Evolutionary conservation across 2,888 invertebrate genomes (phyloP), one percentile per base, ranked within the genome.

Genomic region (Selenia dentaria): DNA sequence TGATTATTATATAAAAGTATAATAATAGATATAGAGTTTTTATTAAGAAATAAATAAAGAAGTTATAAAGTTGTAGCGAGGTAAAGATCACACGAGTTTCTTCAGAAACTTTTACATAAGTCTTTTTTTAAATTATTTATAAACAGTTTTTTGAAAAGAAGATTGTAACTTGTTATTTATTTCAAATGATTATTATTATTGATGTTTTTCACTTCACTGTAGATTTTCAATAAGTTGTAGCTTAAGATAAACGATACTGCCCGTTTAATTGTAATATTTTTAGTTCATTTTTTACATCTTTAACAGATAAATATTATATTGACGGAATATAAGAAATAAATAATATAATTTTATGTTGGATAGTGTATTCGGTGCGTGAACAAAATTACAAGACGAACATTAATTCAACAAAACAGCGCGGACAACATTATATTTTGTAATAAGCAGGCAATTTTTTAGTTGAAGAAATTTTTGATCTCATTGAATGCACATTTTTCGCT

Each of bases 11-110:
- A 84, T 40, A 83, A 84, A 86, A 86, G 56, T 86, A 87, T 88
- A 86, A 88, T 85, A 88, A 88, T 89, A 89, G 87, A 67, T 66
- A 86, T 88, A 90, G 88, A 87, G 82, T 87, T 90, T 89, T 90
- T 89, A 89, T 85, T 90, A 88, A 89, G 85, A 83, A 79, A 82
- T 83, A 84, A 86, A 81, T 85, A 87, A 84, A 81, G 74, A 80
- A 80, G 82, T 85, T 48, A 84, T 87, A 78, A 82, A 63, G 74
- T 71, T 76, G 76, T 88, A 86, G 87, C 70, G 64, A 74, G 67
- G 73, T 77, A 67, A 79, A 69, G 75, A 82, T 81, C 85, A 87
- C 85, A 83, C 78, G 73, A 74, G 72, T 83, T 83, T 78, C 74
- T 76, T 79, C 74, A 71, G 77, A 70, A 77, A 76, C 80, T 76